phyloP scores from a whole-genome alignment of 2,113 vertebrate genomes.

The Alectura lathami region DNA sequence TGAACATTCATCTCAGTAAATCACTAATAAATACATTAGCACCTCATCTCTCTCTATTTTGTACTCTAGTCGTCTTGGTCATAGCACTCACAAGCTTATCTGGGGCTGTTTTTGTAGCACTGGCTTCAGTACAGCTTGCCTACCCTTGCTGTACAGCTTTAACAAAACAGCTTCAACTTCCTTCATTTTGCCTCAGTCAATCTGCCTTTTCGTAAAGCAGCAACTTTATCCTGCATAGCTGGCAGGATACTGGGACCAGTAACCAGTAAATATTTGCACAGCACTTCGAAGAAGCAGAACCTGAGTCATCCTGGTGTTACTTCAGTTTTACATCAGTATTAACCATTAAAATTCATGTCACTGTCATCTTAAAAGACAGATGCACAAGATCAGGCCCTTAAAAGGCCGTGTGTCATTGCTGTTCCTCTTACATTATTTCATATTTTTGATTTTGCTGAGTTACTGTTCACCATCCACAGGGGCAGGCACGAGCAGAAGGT shows the following conservation, averaged over 20 bases:
- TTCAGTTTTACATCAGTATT: conserved; percentile 23
- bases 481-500: background rate
- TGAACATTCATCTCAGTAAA: conserved; percentile 23
- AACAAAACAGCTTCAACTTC: conserved; percentile 15
- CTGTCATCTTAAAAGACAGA: background rate
- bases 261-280: conserved; percentile 53
- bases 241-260: conserved; percentile 20
- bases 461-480: background rate
- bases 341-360: background rate
- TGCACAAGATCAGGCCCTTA: background rate
- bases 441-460: background rate
- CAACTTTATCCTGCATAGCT: background rate
- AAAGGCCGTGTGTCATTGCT: background rate
- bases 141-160: background rate
- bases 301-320: background rate
- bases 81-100: background rate
- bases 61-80: background rate
- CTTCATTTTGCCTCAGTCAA: background rate
- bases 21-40: conserved; percentile 57
- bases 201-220: background rate
- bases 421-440: background rate
- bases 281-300: background rate
- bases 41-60: conserved; percentile 11
- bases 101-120: background rate
- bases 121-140: conserved; percentile 34